Evolutionary conservation across 2,797 vertebrate genomes (phyloP).

Genomic region (Lagocephalus sceleratus): DNA sequence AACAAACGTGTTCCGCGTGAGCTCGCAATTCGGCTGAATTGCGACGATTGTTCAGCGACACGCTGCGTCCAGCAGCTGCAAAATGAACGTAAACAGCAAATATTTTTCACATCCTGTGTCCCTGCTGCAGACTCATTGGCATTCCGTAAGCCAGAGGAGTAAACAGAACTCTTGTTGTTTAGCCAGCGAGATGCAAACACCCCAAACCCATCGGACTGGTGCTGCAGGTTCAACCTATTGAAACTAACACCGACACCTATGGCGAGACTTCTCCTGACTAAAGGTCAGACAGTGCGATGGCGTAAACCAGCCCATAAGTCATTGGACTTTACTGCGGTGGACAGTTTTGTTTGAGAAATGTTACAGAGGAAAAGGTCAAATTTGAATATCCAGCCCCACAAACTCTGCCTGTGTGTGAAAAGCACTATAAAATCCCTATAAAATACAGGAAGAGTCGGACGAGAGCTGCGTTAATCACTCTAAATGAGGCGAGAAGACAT

Average conservation of each 20-base stretch:
- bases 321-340: constrained; percentile 29
- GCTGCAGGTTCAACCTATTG: too few species aligned
- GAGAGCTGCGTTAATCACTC: constrained; percentile 25
- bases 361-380: constrained; percentile 23
- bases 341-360: constrained; percentile 37
- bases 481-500: constrained; percentile 21
- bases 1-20: constrained; percentile 38
- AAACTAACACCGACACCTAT: background rate
- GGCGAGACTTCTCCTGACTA: background rate
- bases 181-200: constrained; percentile 30
- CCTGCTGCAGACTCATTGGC: constrained; percentile 13
- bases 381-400: constrained; percentile 9
- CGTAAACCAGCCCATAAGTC: constrained; percentile 30
- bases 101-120: constrained; percentile 46
- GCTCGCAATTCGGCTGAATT: constrained; percentile 4
- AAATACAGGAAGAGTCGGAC: constrained; percentile 23
- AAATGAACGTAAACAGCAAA: constrained; percentile 45
- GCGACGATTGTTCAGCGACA: constrained; percentile 18
- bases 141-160: constrained; percentile 29
- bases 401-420: constrained; percentile 24
- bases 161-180: constrained; percentile 60
- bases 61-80: constrained; percentile 43
- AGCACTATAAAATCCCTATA: constrained; percentile 38
- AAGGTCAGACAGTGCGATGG: constrained; percentile 19
- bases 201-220: constrained; percentile 1